Percentiles rank a stretch among this genome's conserved stretches.
Evolutionary conservation across 2,888 invertebrate genomes (phyloP).

Genomic region (Disparrhopalites patrizii): DNA sequence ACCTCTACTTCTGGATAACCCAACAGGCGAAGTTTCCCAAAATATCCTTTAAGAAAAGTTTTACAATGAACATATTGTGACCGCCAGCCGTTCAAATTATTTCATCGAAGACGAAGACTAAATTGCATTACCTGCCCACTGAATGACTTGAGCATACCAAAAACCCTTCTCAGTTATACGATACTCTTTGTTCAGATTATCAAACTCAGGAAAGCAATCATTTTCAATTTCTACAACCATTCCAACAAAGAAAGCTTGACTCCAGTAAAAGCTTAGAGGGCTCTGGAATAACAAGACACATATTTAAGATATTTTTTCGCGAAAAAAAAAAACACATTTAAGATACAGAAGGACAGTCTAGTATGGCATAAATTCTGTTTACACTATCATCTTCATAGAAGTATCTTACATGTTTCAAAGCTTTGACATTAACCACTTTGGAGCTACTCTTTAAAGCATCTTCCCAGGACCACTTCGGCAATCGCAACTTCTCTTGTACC

Average conservation of each 20-base stretch:
- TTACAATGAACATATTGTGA: neutral
- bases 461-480: neutral
- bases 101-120: neutral
- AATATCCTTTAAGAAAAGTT: conserved; percentile 13
- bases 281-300: neutral
- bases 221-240: neutral
- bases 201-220: neutral
- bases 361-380: no score
- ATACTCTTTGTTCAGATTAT: no score
- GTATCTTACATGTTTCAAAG: neutral
- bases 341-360: no score
- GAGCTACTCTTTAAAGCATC: neutral
- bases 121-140: conserved; percentile 14
- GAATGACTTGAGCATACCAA: conserved; percentile 18
- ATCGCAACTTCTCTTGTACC: no score
- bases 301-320: neutral
- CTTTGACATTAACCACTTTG: neutral
- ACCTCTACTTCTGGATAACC: conserved; percentile 7
- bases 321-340: neutral
- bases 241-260: neutral
- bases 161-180: neutral
- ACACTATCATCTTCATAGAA: no score
- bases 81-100: neutral
- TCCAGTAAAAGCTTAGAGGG: neutral
- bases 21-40: conserved; percentile 13